phyloP scores from a whole-genome alignment of 2,888 invertebrate genomes.

The Drosophila parthenogenetica region DNA sequence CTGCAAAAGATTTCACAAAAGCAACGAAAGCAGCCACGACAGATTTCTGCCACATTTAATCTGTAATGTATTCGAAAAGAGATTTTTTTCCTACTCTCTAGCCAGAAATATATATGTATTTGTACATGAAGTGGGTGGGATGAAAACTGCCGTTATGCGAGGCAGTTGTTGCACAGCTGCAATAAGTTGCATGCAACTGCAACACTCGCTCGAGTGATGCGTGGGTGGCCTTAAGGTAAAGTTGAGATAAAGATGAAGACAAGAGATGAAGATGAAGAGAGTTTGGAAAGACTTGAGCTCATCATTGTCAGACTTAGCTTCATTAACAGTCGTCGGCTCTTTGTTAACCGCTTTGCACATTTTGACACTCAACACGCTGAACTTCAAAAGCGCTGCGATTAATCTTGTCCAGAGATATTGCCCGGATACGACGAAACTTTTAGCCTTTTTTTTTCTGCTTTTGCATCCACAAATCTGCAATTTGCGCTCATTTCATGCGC shows the following conservation, averaged over 20 bases:
- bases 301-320: constrained; percentile 44
- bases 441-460: not conserved
- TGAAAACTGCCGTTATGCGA: constrained; percentile 52
- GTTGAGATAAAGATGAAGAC: not conserved
- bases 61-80: constrained; percentile 32
- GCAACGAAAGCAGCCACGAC: constrained; percentile 3
- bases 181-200: constrained; percentile 22
- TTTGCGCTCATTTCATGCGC: constrained; percentile 45
- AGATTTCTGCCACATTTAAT: constrained; percentile 25
- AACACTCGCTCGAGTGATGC: constrained; percentile 15
- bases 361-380: constrained; percentile 63
- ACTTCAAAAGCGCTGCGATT: constrained; percentile 65
- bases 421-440: constrained; percentile 24
- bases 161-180: constrained; percentile 24
- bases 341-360: constrained; percentile 57
- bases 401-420: constrained; percentile 48
- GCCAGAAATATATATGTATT: too few relatives aligned
- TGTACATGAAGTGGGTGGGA: constrained; percentile 58
- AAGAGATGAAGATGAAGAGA: not conserved
- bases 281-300: constrained; percentile 17
- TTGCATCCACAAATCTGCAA: constrained; percentile 48
- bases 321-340: constrained; percentile 59
- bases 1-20: constrained; percentile 20
- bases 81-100: not conserved
- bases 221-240: constrained; percentile 38